Evolutionary conservation across 2,888 invertebrate genomes (phyloP), one percentile per base, ranked within the genome.

Genomic region (Itoplectis maculator): DNA sequence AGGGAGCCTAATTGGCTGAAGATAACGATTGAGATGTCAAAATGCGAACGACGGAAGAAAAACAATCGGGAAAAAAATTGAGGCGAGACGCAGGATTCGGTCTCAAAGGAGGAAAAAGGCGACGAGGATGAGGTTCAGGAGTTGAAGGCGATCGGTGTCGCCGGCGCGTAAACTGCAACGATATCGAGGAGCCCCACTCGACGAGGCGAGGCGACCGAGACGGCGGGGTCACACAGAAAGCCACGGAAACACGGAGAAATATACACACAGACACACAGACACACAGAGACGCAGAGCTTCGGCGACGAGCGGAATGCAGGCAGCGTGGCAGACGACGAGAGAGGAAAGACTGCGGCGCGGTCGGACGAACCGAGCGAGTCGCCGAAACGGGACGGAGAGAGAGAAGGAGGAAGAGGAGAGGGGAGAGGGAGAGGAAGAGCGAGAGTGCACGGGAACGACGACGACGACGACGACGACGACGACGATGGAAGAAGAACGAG

Each of bases 301-400:
- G 70, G 77, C 79, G 82, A 75, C 82, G 84, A 82, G 85, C 87
- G 87, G 86, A 86, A 88, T 86, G 86, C 86, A 83, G n/a, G 61
- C 76, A 87, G 87, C 87, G 87, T 87, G 84, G 86, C 81, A 79
- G 83, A 86, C 86, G 83, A 86, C 85, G 84, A 86, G 81, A 87
- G 86, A 85, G 87, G 86, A 87, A 83, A 88, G 86, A 87, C 87
- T 86, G n/a, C n/a, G 84, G 84, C 84, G 81, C 83, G n/a, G 79
- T 84, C 75, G 79, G 75, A 83, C 84, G 83, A 74, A 85, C 82
- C n/a, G 80, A 78, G 79, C 83, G 77, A 82, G 75, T 84, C 81
- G 74, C 81, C 84, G 81, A 82, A 85, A 83, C 79, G 76, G n/a
- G 76, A 73, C 75, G 66, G 63, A 83, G 65, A 68, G 84, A 86